A percentile compares a stretch with the other conserved stretches of the same genome.
Evolutionary conservation across 2,797 vertebrate genomes (phyloP).

Genomic region (Neosilurus mollespiculum): DNA sequence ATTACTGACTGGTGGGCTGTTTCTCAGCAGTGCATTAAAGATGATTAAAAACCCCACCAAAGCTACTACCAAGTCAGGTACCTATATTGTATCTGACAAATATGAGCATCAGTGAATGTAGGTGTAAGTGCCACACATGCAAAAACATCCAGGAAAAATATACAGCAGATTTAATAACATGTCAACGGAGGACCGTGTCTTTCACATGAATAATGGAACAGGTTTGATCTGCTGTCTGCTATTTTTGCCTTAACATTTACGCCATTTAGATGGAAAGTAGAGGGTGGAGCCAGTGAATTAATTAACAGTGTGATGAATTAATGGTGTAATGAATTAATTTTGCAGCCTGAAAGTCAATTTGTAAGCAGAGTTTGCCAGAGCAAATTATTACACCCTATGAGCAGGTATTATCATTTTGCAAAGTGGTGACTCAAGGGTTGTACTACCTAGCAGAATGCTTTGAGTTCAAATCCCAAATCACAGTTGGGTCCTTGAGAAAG

Average conservation of each 20-base stretch:
- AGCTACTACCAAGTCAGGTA: not conserved
- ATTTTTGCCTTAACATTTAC: not conserved
- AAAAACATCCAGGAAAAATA: not conserved
- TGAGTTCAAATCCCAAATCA: not conserved
- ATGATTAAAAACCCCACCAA: not conserved
- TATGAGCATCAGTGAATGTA: not conserved
- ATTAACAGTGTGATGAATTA: not conserved
- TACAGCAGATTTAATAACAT: not conserved
- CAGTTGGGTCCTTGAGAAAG: not conserved
- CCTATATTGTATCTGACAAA: not conserved
- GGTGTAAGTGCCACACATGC: not conserved
- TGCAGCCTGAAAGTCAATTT: not conserved
- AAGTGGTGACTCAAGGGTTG: not conserved
- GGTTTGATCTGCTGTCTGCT: not conserved
- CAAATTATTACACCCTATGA: not conserved
- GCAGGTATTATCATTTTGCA: not conserved
- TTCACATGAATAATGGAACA: not conserved
- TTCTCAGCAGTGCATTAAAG: conserved; percentile 10
- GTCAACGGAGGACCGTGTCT: not conserved
- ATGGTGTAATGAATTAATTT: not conserved
- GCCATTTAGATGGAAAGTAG: not conserved
- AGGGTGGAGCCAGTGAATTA: not conserved
- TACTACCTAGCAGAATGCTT: not conserved
- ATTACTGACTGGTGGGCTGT: not conserved
- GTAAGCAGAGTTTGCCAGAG: not conserved